Evolutionary conservation across 2,888 invertebrate genomes (phyloP), one percentile per base, ranked within the genome.

Genomic region (Caenorhabditis auriculariae): DNA sequence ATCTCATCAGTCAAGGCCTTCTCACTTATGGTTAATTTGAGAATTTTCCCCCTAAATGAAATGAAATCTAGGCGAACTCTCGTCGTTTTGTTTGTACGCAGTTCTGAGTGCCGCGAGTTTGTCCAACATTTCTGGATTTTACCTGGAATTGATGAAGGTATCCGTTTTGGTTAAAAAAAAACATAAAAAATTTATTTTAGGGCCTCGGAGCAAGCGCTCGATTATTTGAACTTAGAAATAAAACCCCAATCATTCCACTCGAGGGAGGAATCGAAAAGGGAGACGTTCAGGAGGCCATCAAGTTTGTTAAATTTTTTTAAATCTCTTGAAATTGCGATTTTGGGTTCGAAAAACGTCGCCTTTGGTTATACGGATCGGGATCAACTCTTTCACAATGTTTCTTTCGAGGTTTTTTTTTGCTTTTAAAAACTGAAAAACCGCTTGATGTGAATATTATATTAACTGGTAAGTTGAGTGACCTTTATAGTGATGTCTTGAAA

Each of bases 41-140:
- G 17, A 41, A 21, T 23, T 52, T 38, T 59, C 17, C n/a, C 9
- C 32, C 15, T 15, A 9, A 27, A 44, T 29, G 21, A 9, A 43
- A 46, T 26, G 41, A 39, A 45, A 0, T 48, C 89, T 93, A 15
- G 94, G 95, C 4, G 89, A 90, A 65, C 85, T 96, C 19, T 93
- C 94, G 0, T 90, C 95, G 0, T 96, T 96, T 83, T 86, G 96
- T 12, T 83, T 96, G 15, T 96, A 96, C 80, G 93, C 95, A 0
- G 70, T 78, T 2, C 57, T 80, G 9, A 76, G 76, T 43, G 78
- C 78, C 15, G 68, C 71, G 15, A 72, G 72, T 38, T 54, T 78
- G n/a, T 72, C 75, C 9, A 74, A 70, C 27, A 82, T 95, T n/a
- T 90, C 91, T 44, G 89, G 88, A 71, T 94, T 94, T 83, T 96